phyloP scores from a whole-genome alignment of 30 jellyfish, hydroid and myxozoan genomes.

The Phacellophora camtschatica region DNA sequence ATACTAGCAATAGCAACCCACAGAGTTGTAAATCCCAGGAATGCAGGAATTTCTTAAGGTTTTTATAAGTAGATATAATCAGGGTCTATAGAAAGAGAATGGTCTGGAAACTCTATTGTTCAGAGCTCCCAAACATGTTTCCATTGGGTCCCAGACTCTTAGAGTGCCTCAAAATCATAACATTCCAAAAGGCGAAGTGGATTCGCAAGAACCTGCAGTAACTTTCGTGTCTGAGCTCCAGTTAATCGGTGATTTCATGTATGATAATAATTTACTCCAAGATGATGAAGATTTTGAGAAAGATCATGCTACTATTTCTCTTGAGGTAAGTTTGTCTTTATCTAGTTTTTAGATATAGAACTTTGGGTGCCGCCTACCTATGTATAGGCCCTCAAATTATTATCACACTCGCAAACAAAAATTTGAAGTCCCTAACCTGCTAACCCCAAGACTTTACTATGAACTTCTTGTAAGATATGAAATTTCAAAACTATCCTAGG shows the following conservation, averaged over 20 bases:
- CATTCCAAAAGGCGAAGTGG: background rate
- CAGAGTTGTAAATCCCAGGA: too few relatives aligned
- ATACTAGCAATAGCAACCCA: too few relatives aligned
- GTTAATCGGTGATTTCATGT: slow-evolving; percentile 11
- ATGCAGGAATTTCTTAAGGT: too few relatives aligned
- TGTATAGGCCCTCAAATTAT: background rate
- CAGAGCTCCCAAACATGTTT: too few relatives aligned
- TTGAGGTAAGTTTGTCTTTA: slow-evolving; percentile 11
- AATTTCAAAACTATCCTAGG: background rate
- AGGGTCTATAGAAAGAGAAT: too few relatives aligned
- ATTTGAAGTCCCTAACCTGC: background rate
- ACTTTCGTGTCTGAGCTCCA: slow-evolving; percentile 29
- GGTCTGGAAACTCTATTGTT: too few relatives aligned
- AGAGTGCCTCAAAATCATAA: background rate
- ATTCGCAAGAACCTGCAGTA: slow-evolving; percentile 1
- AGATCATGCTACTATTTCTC: slow-evolving; percentile 19
- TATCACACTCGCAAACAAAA: background rate
- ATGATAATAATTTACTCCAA: background rate
- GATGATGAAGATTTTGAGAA: slow-evolving; percentile 32
- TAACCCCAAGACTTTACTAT: background rate
- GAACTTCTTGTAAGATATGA: background rate
- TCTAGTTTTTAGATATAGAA: background rate
- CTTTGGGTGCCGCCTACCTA: background rate
- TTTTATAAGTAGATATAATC: too few relatives aligned
- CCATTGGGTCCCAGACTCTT: background rate